phyloP scores from a whole-genome alignment of 1,140 invertebrate genomes.

The Euura lappo region DNA sequence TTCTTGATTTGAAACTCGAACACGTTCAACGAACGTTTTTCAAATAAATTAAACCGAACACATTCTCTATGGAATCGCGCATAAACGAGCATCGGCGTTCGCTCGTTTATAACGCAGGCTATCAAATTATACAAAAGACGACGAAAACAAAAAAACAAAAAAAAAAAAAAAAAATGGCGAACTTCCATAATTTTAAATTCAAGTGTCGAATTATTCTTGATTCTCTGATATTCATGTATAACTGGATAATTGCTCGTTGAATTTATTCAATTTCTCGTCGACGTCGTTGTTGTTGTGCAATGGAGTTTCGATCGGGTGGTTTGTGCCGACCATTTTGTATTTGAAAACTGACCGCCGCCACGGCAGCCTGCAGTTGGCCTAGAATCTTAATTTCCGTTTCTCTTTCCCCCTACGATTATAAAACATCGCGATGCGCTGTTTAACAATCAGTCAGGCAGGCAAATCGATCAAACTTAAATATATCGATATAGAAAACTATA shows the following conservation, averaged over 20 bases:
- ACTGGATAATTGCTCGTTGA: background rate
- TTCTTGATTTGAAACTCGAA: slow-evolving; percentile 34
- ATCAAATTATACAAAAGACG: too few species aligned
- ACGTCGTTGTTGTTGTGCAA: background rate
- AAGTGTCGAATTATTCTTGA: too few species aligned
- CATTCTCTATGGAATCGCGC: slow-evolving; percentile 28
- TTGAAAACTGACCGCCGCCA: background rate
- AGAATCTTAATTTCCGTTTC: slow-evolving; percentile 7
- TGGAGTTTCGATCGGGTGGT: background rate
- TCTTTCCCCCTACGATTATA: background rate
- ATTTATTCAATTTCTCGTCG: slow-evolving; percentile 1
- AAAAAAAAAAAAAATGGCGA: too few species aligned
- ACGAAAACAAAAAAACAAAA: too few species aligned
- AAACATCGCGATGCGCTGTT: too few species aligned
- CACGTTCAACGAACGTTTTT: slow-evolving; percentile 38
- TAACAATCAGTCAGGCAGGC: too few species aligned
- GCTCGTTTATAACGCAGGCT: background rate
- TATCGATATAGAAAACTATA: too few species aligned
- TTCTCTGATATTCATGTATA: background rate
- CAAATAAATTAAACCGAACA: slow-evolving; percentile 45
- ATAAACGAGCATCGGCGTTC: too few species aligned
- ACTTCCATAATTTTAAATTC: too few species aligned
- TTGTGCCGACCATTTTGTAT: background rate
- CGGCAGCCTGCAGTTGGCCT: background rate
- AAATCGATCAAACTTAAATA: too few species aligned